Conservation (phyloP, 2,888 invertebrate genomes). For the Ectobius pallidus region DNA sequence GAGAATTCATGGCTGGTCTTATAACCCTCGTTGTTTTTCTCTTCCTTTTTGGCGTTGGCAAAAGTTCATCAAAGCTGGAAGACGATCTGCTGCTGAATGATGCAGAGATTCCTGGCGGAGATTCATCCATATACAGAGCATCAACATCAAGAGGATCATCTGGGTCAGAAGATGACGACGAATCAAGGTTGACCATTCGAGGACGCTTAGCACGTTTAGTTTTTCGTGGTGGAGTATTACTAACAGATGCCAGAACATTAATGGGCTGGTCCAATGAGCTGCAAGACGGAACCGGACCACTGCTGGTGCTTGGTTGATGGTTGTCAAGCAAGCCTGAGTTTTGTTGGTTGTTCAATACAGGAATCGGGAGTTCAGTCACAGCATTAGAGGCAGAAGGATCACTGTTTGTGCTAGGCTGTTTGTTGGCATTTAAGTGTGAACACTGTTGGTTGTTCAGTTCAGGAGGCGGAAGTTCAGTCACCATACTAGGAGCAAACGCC, state of each 20-base stretch:
- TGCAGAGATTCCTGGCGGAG: conserved; percentile 3
- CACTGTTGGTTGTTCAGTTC: too few relatives aligned
- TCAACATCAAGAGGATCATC: conserved; percentile 8
- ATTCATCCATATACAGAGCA: conserved; percentile 19
- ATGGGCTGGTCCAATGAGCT: conserved; percentile 12
- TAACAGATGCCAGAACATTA: conserved; percentile 3
- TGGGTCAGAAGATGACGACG: not conserved
- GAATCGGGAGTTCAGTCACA: not conserved
- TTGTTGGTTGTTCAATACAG: conserved; percentile 8
- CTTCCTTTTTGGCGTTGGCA: conserved; percentile 15
- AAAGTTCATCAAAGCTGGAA: conserved; percentile 12
- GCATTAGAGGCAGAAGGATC: conserved; percentile 3
- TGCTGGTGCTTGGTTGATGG: conserved; percentile 14
- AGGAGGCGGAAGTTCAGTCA: not conserved
- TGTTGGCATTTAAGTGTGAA: not conserved
- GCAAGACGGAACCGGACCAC: conserved; percentile 21
- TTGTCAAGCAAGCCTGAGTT: conserved; percentile 5
- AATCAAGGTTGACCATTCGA: not conserved
- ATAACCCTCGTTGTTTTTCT: not conserved
- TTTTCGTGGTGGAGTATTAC: conserved; percentile 4
- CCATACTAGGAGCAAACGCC: not conserved
- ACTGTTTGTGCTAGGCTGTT: not conserved
- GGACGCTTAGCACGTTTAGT: not conserved
- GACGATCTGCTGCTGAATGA: not conserved
- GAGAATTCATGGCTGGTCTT: not conserved